Base-by-base conservation (phyloP, 2,888 invertebrate genomes). In the Harpagoxenus sublaevis region DNA sequence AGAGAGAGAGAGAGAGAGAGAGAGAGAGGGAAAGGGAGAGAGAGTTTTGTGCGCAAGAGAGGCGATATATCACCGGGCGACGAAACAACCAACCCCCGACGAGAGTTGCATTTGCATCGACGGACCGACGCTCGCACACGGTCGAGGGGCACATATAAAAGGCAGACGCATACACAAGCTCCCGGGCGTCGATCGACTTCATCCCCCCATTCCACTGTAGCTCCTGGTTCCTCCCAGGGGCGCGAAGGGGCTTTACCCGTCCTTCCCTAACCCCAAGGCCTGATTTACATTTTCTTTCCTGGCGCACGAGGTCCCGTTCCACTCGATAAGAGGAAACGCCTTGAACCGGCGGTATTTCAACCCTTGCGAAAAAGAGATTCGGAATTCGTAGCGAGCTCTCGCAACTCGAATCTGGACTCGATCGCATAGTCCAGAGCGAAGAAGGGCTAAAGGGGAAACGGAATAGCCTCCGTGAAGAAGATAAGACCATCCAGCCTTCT, bases 51-150 rank as follows among this genome's bases (percentile, higher is more conserved):
- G 87, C 81, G 85, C 86, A 87, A 89, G 87, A 91, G 92, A 90
- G 90, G 91, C 91, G 92, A 92, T 93, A 92, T 92, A 93, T 93
- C 94, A 93, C 90, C 84, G 86, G 92, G 93, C 94, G 94, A 94
- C 94, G 94, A 94, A 94, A 93, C 94, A 94, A 92, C 94, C 92
- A 90, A 92, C 93, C 92, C 92, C 91, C 93, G 91, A 91, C 93
- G 92, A 93, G 92, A 93, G 93, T 94, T 94, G 94, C 94, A 94
- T 94, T 94, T 94, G 93, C 94, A 94, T 94, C 93, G 92, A 91
- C 92, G 90, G 89, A 90, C 92, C 89, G 89, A 87, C 86, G 89
- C 86, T 90, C 85, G 75, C 81, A 84, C 84, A 84, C 89, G 51
- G 63, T 39, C 68, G 62, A 83, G 62, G 48, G 48, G 77, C 35